phyloP scores from a whole-genome alignment of 2,888 invertebrate genomes.

The Volucella inflata region DNA sequence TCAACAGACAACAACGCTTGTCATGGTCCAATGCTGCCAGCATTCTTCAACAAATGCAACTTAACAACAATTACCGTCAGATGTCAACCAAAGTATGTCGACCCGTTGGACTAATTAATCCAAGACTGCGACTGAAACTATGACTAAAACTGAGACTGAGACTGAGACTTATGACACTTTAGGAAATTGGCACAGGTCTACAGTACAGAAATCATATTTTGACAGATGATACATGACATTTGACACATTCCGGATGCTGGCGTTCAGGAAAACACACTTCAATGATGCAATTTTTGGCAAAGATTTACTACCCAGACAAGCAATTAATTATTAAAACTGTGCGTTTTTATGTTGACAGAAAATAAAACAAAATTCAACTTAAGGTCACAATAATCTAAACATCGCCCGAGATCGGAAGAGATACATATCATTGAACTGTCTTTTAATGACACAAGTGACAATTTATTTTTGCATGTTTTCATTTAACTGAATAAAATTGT shows the following conservation, averaged over 20 bases:
- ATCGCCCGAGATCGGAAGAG: slow-evolving; percentile 26
- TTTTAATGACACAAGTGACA: slow-evolving; percentile 27
- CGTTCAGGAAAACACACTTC: slow-evolving; percentile 22
- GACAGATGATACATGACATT: background rate
- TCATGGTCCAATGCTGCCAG: slow-evolving; percentile 31
- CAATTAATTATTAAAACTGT: slow-evolving; percentile 3
- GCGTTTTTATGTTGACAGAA: background rate
- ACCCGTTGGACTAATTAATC: slow-evolving; percentile 58
- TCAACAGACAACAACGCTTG: slow-evolving; percentile 24
- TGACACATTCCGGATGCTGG: slow-evolving; percentile 31
- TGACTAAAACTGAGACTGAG: background rate
- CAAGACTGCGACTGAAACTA: background rate
- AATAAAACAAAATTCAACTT: slow-evolving; percentile 7
- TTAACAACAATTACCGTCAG: slow-evolving; percentile 25
- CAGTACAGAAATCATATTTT: slow-evolving; percentile 35
- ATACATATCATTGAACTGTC: slow-evolving; percentile 23
- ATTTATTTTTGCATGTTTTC: slow-evolving; percentile 9
- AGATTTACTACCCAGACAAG: background rate
- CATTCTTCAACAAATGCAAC: slow-evolving; percentile 36
- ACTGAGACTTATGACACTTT: slow-evolving; percentile 59
- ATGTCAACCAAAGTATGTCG: slow-evolving; percentile 66
- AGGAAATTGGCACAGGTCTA: slow-evolving; percentile 42
- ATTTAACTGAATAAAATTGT: background rate
- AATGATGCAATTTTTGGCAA: background rate
- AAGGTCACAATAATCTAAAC: slow-evolving; percentile 31